A percentile compares a stretch with the other conserved stretches of the same genome.
phyloP scores from a whole-genome alignment of 2,113 vertebrate genomes.

The Eudyptes chrysolophus region DNA sequence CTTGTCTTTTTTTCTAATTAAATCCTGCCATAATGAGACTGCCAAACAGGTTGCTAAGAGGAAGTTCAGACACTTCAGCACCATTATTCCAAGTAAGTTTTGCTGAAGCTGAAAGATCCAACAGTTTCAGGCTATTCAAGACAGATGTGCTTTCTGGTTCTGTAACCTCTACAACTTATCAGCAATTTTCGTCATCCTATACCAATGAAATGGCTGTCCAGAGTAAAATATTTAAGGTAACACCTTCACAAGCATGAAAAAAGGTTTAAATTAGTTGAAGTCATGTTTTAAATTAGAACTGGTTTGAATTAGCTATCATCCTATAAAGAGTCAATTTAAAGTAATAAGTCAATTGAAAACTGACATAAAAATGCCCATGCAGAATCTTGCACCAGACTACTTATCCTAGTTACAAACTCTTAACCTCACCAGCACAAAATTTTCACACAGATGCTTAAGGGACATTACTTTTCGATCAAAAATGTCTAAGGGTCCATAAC shows the following conservation, averaged over 20 bases:
- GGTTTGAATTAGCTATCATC: background rate
- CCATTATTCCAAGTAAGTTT: background rate
- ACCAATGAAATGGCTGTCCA: background rate
- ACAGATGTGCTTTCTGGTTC: background rate
- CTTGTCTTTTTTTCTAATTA: background rate
- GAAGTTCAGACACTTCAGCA: background rate
- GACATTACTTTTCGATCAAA: background rate
- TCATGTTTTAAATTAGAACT: background rate
- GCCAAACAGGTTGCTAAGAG: background rate
- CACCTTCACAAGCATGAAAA: background rate
- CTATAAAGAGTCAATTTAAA: background rate
- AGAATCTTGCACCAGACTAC: background rate
- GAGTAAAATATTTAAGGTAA: background rate
- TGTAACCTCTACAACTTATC: background rate
- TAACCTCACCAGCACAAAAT: background rate
- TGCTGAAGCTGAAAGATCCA: constrained; percentile 4
- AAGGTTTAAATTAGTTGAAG: background rate
- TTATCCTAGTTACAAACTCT: background rate
- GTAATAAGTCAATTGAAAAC: background rate
- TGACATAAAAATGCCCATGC: background rate
- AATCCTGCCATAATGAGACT: constrained; percentile 2
- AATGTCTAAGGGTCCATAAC: background rate
- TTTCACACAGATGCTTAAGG: background rate
- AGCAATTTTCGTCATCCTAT: background rate
- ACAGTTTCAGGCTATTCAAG: background rate